Conservation (phyloP, 1,140 invertebrate genomes). For the Caenorhabditis inopinata region DNA sequence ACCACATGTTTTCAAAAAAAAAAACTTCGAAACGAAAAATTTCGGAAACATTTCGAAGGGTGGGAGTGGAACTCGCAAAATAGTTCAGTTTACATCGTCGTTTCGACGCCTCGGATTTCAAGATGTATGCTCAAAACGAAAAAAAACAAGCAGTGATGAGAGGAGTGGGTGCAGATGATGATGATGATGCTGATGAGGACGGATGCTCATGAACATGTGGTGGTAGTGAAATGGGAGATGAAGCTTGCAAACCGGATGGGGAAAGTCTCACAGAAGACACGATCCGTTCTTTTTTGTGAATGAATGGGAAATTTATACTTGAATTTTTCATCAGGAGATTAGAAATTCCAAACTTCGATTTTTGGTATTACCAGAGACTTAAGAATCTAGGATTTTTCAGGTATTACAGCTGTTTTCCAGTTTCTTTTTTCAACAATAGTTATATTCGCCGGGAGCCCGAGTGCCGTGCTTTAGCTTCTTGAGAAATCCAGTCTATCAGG, state of each 20-base stretch:
- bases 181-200: not conserved
- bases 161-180: slow-evolving; percentile 19
- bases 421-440: too few species aligned
- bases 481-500: too few species aligned
- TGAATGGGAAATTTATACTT: not conserved
- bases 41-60: not conserved
- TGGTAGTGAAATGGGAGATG: not conserved
- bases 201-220: slow-evolving; percentile 27
- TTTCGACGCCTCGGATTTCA: slow-evolving; percentile 32
- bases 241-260: not conserved
- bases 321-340: too few species aligned
- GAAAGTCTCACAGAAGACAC: too few species aligned
- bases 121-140: not conserved
- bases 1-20: slow-evolving; percentile 6
- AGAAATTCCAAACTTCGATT: too few species aligned
- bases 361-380: too few species aligned
- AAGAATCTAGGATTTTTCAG: too few species aligned
- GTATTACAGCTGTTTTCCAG: too few species aligned
- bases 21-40: not conserved
- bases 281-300: too few species aligned
- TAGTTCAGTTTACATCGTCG: slow-evolving; percentile 23
- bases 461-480: too few species aligned
- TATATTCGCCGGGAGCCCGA: too few species aligned
- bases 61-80: too few species aligned
- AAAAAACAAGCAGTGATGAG: not conserved